Percentiles rank a stretch among this genome's conserved stretches.
Conservation (phyloP, 2,797 vertebrate species). For the Lagocephalus sceleratus region DNA sequence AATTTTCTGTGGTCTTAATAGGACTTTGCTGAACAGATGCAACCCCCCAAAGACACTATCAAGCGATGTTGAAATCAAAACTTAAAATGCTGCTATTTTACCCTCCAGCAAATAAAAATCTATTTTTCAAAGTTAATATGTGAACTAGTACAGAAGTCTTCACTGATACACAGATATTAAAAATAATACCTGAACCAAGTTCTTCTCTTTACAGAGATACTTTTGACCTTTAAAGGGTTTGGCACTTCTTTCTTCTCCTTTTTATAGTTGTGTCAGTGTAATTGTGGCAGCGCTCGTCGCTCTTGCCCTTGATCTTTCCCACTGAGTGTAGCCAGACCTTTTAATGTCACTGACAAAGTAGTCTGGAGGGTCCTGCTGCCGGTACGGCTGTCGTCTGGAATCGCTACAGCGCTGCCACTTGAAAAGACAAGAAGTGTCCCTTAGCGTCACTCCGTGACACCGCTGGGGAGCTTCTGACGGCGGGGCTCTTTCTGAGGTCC, state of each 20-base stretch:
- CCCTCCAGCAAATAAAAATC: neutral
- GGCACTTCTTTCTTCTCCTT: conserved; percentile 42
- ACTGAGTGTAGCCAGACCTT: conserved; percentile 59
- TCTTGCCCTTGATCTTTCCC: conserved; percentile 69
- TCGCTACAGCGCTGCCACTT: conserved; percentile 65
- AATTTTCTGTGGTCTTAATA: conserved; percentile 67
- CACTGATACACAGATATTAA: neutral
- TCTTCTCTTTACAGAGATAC: conserved; percentile 20
- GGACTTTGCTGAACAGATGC: conserved; percentile 47
- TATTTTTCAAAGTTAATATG: conserved; percentile 21
- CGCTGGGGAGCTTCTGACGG: conserved; percentile 49
- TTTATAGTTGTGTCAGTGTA: conserved; percentile 66
- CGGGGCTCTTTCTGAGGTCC: conserved; percentile 29
- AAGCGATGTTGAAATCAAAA: conserved; percentile 46
- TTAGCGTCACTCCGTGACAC: conserved; percentile 59
- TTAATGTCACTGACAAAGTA: conserved; percentile 73
- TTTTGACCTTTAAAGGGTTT: conserved; percentile 57
- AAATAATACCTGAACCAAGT: conserved; percentile 23
- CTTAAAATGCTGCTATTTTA: conserved; percentile 29
- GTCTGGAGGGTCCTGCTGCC: conserved; percentile 60
- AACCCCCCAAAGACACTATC: conserved; percentile 54
- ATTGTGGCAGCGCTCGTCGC: conserved; percentile 63
- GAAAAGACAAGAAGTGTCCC: conserved; percentile 67
- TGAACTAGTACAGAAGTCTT: conserved; percentile 10
- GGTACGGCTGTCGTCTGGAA: conserved; percentile 65